These are phyloP conservation scores for Xylota segnis DNA, from an alignment of 2,888 invertebrate genomes.

Conservation along the genomic window DNA sequence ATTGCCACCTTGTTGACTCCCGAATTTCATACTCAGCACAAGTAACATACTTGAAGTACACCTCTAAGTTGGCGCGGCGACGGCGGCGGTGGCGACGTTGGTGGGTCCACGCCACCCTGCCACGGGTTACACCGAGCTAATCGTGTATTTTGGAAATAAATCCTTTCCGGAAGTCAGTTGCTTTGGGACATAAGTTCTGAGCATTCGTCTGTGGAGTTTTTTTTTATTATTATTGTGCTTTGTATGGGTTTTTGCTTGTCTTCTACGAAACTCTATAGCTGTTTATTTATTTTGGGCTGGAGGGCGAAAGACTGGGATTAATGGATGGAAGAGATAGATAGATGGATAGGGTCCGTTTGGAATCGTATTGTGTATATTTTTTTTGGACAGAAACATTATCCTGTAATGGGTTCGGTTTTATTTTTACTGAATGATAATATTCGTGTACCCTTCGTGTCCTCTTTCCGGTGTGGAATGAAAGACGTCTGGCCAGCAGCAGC, in stretches of 20 bases:
- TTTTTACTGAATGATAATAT: conserved; percentile 44
- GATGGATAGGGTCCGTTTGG: conserved; percentile 48
- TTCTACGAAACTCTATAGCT: conserved; percentile 1
- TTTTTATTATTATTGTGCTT: background rate
- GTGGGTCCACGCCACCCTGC: conserved; percentile 2
- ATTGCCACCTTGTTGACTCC: conserved; percentile 56
- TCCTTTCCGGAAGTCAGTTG: conserved; percentile 76
- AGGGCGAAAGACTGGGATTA: conserved; percentile 17
- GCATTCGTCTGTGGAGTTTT: conserved; percentile 64
- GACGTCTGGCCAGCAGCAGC: conserved; percentile 6
- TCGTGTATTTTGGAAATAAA: conserved; percentile 76
- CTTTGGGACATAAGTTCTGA: conserved; percentile 75
- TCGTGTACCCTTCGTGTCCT: conserved; percentile 43
- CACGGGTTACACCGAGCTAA: conserved; percentile 54
- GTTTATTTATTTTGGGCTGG: conserved; percentile 23
- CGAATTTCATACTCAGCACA: conserved; percentile 14
- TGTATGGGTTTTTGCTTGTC: conserved; percentile 19
- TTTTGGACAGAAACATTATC: conserved; percentile 49
- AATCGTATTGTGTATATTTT: conserved; percentile 10
- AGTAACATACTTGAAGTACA: conserved; percentile 28
- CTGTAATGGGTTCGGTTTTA: conserved; percentile 41
- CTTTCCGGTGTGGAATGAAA: conserved; percentile 34
- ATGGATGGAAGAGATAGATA: conserved; percentile 40
- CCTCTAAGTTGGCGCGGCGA: conserved; percentile 8
- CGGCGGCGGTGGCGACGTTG: background rate